Conservation (phyloP, 2,113 vertebrate species). For the Macrotis lagotis region DNA sequence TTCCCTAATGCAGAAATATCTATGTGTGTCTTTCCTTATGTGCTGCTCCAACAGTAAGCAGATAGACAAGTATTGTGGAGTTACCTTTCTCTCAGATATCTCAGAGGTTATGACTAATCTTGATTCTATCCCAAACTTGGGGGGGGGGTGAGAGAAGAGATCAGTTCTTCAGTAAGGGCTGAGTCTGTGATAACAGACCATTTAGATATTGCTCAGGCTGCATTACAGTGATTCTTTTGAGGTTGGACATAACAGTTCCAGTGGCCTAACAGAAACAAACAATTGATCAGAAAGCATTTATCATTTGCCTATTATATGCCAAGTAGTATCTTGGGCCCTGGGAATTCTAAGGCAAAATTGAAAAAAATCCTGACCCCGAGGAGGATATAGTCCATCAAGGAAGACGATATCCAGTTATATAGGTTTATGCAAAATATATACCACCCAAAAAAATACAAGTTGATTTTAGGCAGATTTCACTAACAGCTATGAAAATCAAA, state of each 20-base stretch:
- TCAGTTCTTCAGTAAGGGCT: neutral
- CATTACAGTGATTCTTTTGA: neutral
- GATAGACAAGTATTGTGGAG: too few species aligned
- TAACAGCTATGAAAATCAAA: neutral
- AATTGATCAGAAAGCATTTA: neutral
- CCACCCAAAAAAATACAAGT: neutral
- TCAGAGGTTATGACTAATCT: neutral
- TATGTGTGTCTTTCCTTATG: neutral
- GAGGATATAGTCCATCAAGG: neutral
- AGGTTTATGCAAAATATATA: neutral
- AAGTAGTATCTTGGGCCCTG: neutral
- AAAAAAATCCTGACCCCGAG: neutral
- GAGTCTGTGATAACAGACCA: neutral
- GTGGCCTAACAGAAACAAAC: neutral
- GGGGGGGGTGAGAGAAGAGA: neutral
- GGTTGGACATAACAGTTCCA: neutral
- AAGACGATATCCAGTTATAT: neutral
- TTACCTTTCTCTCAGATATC: neutral
- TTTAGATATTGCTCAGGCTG: neutral
- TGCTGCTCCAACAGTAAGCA: neutral
- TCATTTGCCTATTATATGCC: neutral
- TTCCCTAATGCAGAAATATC: neutral
- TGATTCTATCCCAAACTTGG: too few species aligned
- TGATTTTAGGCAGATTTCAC: neutral
- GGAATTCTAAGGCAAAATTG: neutral